Evolutionary conservation across 2,797 vertebrate genomes (phyloP).

Genomic region (Muscicapa comitata): DNA sequence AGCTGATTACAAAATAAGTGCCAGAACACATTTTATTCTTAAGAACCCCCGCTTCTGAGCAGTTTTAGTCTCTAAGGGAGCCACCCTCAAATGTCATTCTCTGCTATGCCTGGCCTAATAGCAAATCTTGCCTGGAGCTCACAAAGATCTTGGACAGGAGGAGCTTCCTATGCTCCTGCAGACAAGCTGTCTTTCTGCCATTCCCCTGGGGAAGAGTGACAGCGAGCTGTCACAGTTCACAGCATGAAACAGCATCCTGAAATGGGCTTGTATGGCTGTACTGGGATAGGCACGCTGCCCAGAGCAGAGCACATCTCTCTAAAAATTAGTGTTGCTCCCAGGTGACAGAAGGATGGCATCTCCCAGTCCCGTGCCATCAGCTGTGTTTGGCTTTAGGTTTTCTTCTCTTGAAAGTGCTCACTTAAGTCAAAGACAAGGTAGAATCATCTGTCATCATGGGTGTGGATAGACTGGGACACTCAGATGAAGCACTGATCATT

Average conservation of each 20-base stretch:
- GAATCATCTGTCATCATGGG: neutral
- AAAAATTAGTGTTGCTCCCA: neutral
- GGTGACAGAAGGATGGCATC: neutral
- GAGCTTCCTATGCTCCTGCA: neutral
- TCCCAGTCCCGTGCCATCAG: neutral
- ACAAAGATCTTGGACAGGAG: neutral
- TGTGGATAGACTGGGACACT: neutral
- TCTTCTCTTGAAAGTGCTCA: neutral
- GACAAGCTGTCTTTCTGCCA: neutral
- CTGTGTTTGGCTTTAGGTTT: neutral
- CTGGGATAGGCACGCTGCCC: neutral
- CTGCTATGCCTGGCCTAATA: neutral
- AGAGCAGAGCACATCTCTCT: neutral
- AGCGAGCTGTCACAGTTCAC: neutral
- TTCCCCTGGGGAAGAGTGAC: neutral
- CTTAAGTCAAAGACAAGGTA: neutral
- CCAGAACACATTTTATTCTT: neutral
- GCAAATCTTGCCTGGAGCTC: neutral
- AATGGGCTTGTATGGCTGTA: neutral
- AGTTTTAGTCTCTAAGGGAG: neutral
- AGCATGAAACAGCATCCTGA: neutral
- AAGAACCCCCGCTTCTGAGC: neutral
- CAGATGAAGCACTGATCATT: neutral
- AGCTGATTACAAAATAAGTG: neutral
- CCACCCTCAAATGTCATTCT: neutral